These are phyloP conservation scores for Sphenopsis melanotis DNA, from an alignment of 2,797 vertebrate genomes.

Conservation along the genomic window DNA sequence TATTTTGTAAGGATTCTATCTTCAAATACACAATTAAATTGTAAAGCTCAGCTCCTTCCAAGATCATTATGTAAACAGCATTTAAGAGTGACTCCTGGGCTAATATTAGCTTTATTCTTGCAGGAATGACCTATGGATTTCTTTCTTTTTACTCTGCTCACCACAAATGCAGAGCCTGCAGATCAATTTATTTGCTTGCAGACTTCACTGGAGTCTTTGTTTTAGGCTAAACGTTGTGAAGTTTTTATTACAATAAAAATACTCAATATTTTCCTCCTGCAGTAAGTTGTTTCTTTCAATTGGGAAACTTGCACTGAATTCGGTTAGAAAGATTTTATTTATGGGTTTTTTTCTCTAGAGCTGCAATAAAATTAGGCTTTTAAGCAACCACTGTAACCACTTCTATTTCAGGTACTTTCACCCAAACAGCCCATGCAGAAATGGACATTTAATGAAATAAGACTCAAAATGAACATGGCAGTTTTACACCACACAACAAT, in stretches of 20 bases:
- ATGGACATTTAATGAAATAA: not conserved
- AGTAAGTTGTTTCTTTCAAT: not conserved
- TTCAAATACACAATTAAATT: not conserved
- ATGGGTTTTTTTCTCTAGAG: not conserved
- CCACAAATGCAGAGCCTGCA: not conserved
- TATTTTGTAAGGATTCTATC: not conserved
- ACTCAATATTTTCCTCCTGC: not conserved
- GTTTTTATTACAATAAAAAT: not conserved
- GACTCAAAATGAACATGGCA: accelerated
- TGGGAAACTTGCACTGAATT: not conserved
- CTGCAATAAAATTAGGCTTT: not conserved
- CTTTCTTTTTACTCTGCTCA: not conserved
- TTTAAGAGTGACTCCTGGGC: not conserved
- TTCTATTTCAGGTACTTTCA: not conserved
- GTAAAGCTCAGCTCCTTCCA: not conserved
- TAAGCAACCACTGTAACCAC: not conserved
- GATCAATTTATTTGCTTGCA: not conserved
- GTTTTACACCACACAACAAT: not conserved
- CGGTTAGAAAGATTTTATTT: not conserved
- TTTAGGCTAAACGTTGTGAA: not conserved
- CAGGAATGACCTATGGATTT: not conserved
- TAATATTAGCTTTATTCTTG: not conserved
- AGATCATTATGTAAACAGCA: not conserved
- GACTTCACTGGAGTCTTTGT: not conserved
- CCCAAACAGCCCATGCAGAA: not conserved